Evolutionary conservation across 2,113 vertebrate genomes (phyloP).

Genomic region (Accipiter cooperii): DNA sequence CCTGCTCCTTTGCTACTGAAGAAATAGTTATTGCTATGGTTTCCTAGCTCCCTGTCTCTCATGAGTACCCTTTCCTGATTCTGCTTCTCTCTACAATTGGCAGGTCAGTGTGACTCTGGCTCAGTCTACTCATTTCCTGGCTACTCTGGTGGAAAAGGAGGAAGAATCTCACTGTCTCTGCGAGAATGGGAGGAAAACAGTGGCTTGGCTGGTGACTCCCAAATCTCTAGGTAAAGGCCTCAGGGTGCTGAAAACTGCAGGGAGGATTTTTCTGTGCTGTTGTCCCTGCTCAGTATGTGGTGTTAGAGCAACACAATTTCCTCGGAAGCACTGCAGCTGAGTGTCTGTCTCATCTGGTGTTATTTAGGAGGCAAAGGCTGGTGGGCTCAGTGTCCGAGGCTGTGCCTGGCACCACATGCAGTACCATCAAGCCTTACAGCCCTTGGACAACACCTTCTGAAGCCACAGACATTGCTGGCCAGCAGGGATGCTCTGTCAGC

Average conservation of each 20-base stretch:
- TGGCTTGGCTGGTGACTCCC: conserved; percentile 70
- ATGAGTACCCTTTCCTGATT: neutral
- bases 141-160: neutral
- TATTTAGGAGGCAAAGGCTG: neutral
- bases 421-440: neutral
- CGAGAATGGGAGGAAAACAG: conserved; percentile 35
- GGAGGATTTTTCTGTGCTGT: neutral
- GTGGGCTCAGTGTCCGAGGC: neutral
- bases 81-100: neutral
- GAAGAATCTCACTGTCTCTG: conserved; percentile 67
- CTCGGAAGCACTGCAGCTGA: neutral
- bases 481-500: neutral
- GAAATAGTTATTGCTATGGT: neutral
- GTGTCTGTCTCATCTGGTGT: neutral
- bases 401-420: neutral
- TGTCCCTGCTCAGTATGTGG: neutral
- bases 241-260: neutral
- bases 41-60: neutral
- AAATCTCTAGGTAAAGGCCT: conserved; percentile 66
- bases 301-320: neutral
- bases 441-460: neutral
- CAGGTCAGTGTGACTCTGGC: conserved; percentile 61
- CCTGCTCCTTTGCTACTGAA: neutral
- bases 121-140: conserved; percentile 50
- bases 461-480: neutral